Evolutionary conservation across 2,888 invertebrate species (phyloP).

Genomic region (Holacanthella duospinosa): DNA sequence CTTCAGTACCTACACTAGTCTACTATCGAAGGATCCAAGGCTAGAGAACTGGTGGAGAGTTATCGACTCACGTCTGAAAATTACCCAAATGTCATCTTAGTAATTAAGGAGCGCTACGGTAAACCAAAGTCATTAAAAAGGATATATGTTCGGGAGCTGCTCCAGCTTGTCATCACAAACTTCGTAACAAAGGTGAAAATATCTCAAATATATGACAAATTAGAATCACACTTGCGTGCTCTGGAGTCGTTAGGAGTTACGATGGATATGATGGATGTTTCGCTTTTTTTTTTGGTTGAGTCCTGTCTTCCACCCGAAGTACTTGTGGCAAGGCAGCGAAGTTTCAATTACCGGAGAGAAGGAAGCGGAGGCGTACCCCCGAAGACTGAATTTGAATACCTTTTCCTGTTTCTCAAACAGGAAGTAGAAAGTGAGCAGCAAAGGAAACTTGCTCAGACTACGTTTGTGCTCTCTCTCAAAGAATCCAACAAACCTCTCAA

Average conservation of each 20-base stretch:
- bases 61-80: conserved; percentile 2
- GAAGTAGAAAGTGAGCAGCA: conserved; percentile 7
- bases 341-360: not conserved
- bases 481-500: not conserved
- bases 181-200: not conserved
- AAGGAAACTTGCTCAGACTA: too few relatives aligned
- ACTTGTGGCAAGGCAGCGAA: conserved; percentile 34
- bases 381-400: not conserved
- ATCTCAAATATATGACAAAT: conserved; percentile 10
- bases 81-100: conserved; percentile 5
- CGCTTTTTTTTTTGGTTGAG: conserved; percentile 34
- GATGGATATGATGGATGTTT: conserved; percentile 6
- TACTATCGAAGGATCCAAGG: not conserved
- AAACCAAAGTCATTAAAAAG: not conserved
- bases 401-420: conserved; percentile 1
- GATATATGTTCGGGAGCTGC: not conserved
- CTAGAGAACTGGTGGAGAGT: not conserved
- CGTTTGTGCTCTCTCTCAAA: too few relatives aligned
- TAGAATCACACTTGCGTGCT: conserved; percentile 15
- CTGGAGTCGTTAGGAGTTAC: conserved; percentile 15
- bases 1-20: conserved; percentile 1
- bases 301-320: conserved; percentile 38
- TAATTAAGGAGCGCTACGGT: conserved; percentile 6
- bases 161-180: not conserved
- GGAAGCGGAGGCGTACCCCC: not conserved